Conservation (phyloP, 2,797 vertebrate species). For the Eleutherodactylus coqui region DNA sequence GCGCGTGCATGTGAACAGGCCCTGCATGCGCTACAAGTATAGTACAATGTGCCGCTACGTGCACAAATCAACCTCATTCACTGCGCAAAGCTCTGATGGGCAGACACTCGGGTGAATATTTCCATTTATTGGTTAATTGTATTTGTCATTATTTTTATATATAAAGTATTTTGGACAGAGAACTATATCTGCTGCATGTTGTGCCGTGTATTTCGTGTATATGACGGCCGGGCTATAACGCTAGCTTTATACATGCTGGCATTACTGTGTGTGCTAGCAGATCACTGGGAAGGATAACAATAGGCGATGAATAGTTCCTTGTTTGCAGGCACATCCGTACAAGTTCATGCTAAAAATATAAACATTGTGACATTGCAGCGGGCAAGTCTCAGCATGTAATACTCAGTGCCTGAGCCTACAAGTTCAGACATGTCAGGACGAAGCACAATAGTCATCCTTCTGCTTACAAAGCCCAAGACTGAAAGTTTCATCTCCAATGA, state of each 20-base stretch:
- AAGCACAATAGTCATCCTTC: not conserved
- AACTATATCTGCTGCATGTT: no score
- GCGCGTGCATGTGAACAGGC: no score
- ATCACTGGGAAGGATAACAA: not conserved
- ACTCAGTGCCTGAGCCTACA: conserved; percentile 38
- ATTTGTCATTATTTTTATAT: no score
- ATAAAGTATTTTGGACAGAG: no score
- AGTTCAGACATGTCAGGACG: conserved; percentile 43
- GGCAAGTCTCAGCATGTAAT: conserved; percentile 54
- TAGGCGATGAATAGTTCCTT: conserved; percentile 4
- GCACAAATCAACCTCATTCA: no score
- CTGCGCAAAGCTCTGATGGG: no score
- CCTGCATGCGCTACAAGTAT: no score
- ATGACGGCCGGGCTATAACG: no score
- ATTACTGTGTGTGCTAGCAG: not conserved
- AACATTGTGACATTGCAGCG: conserved; percentile 28
- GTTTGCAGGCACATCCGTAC: not conserved
- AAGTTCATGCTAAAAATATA: conserved; percentile 31
- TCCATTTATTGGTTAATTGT: no score
- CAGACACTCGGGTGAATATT: no score
- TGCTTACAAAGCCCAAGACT: not conserved
- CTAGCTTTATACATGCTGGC: not conserved
- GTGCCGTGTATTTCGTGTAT: no score
- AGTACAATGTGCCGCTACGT: no score
- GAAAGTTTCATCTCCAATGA: not conserved